phyloP scores from a whole-genome alignment of 2,888 invertebrate species.

The Mechanitis mazaeus region DNA sequence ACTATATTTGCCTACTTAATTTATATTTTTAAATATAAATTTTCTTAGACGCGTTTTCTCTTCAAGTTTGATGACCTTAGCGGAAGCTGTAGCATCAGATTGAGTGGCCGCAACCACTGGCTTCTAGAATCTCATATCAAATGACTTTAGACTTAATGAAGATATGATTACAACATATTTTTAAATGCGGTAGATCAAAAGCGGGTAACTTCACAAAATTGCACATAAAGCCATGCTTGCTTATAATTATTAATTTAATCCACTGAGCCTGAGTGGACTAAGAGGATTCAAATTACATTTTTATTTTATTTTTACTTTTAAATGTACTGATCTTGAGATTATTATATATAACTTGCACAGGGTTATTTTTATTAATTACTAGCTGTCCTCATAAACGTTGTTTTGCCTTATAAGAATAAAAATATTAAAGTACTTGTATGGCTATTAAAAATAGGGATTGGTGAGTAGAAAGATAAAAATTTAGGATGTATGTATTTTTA shows the following conservation, averaged over 20 bases:
- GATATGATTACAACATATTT: constrained; percentile 18
- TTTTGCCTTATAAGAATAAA: too few species aligned
- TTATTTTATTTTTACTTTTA: neutral
- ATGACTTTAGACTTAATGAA: constrained; percentile 21
- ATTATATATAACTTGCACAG: neutral
- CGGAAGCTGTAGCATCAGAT: constrained; percentile 38
- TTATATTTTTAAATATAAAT: constrained; percentile 13
- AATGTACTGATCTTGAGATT: neutral
- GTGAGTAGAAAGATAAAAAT: too few species aligned
- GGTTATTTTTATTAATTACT: neutral
- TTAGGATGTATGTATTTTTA: too few species aligned
- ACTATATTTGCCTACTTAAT: constrained; percentile 1
- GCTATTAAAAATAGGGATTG: too few species aligned
- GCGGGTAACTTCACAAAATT: constrained; percentile 35
- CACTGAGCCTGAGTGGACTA: constrained; percentile 13
- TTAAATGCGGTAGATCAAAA: constrained; percentile 17
- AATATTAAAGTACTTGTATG: too few species aligned
- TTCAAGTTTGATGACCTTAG: constrained; percentile 39
- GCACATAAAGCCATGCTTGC: constrained; percentile 34
- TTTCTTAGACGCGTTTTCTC: constrained; percentile 15
- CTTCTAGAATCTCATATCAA: constrained; percentile 24
- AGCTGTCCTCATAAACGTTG: too few species aligned
- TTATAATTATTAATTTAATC: constrained; percentile 33
- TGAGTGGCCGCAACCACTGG: constrained; percentile 23
- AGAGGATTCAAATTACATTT: neutral